phyloP scores from a whole-genome alignment of 2,888 invertebrate species.

The Glaucopsyche alexis region DNA sequence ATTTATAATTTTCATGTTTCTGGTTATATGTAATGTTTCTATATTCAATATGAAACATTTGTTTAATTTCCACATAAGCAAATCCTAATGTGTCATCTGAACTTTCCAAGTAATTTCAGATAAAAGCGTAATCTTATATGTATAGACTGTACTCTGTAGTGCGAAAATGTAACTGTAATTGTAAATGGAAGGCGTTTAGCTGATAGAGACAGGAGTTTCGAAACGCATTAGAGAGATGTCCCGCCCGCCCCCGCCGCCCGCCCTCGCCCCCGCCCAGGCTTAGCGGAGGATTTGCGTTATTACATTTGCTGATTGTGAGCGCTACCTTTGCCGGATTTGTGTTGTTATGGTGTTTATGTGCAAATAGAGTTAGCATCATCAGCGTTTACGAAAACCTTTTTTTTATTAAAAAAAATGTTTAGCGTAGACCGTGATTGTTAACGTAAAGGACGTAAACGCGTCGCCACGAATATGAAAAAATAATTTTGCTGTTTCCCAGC shows the following conservation, averaged over 20 bases:
- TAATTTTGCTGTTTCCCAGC: too few relatives aligned
- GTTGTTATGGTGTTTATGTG: constrained; percentile 20
- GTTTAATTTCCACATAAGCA: not conserved
- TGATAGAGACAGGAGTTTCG: constrained; percentile 24
- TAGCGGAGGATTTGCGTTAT: constrained; percentile 20
- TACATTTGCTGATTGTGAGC: constrained; percentile 25
- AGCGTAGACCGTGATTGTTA: too few relatives aligned
- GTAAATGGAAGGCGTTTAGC: constrained; percentile 20
- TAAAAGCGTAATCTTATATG: too few relatives aligned
- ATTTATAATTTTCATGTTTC: too few relatives aligned
- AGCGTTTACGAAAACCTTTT: not conserved
- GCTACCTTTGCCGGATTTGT: constrained; percentile 10
- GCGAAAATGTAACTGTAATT: not conserved
- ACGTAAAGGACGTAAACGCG: too few relatives aligned
- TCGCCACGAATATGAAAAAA: too few relatives aligned
- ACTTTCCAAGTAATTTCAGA: not conserved
- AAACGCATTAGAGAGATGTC: constrained; percentile 17
- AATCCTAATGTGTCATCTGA: not conserved
- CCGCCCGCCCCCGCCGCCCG: not conserved
- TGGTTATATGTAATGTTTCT: too few relatives aligned
- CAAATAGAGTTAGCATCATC: not conserved
- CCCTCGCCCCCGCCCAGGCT: constrained; percentile 4
- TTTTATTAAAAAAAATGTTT: not conserved
- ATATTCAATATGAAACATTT: not conserved
- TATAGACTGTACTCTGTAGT: not conserved